Percentiles rank a stretch among this genome's conserved stretches.
Evolutionary conservation across 2,888 invertebrate genomes (phyloP).

Genomic region (Tipula unca): DNA sequence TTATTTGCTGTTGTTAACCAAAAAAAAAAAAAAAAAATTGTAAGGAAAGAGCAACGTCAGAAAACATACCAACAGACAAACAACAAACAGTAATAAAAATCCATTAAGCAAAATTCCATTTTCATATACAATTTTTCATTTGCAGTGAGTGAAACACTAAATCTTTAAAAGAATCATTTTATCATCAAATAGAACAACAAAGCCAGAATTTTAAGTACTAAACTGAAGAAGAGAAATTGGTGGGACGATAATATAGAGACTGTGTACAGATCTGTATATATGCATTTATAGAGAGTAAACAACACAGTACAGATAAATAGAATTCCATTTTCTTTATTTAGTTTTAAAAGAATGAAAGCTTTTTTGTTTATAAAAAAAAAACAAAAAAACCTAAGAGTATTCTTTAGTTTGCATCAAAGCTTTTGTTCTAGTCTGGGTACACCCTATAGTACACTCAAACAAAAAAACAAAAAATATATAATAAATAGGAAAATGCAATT

Average conservation of each 20-base stretch:
- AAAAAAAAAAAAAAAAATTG: background rate
- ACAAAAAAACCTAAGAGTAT: background rate
- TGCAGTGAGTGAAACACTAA: background rate
- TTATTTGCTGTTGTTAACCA: no score
- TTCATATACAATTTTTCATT: background rate
- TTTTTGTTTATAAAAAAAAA: background rate
- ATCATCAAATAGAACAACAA: background rate
- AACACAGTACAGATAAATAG: background rate
- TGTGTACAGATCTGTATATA: background rate
- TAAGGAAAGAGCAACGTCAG: background rate
- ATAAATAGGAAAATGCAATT: conserved; percentile 1
- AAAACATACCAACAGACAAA: background rate
- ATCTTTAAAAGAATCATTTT: background rate
- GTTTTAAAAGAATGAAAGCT: conserved; percentile 14
- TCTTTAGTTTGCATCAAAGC: background rate
- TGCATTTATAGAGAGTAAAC: background rate
- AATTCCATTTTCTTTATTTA: conserved; percentile 8
- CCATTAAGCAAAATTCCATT: background rate
- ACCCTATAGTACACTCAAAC: background rate
- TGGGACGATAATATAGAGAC: background rate
- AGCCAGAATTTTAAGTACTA: background rate
- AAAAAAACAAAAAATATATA: background rate
- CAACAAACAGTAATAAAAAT: background rate
- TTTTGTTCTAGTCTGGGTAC: background rate
- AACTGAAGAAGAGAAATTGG: background rate